These are phyloP conservation scores for Strongylocentrotus purpuratus DNA, from an alignment of 35 echinoderm and acorn worm species.

Conservation along the genomic window DNA sequence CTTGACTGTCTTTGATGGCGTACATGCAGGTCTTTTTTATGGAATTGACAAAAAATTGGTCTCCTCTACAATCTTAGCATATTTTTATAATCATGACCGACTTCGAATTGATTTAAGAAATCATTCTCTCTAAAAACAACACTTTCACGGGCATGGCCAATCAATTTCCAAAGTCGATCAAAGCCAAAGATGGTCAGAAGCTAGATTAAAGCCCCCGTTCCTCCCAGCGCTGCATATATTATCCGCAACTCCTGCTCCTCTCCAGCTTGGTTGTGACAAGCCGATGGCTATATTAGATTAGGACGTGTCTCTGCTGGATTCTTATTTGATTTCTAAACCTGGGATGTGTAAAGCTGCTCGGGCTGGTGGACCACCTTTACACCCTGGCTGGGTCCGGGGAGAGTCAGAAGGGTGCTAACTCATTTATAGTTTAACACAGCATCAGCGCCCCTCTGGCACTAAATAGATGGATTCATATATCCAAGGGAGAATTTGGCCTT, in stretches of 20 bases:
- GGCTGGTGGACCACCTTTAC: neutral
- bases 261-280: neutral
- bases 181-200: neutral
- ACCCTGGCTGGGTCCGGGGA: neutral
- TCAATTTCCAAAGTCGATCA: neutral
- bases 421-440: too few species aligned
- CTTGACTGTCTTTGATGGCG: too few species aligned
- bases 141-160: neutral
- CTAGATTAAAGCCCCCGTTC: neutral
- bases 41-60: too few species aligned
- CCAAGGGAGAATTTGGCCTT: neutral
- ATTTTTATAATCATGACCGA: too few species aligned
- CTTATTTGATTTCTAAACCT: neutral
- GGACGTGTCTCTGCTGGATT: neutral
- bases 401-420: too few species aligned
- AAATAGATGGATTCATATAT: neutral
- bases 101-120: too few species aligned
- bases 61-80: too few species aligned
- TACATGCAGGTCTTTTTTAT: too few species aligned
- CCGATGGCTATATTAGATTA: constrained; percentile 3
- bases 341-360: neutral
- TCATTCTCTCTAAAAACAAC: too few species aligned
- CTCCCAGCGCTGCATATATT: neutral
- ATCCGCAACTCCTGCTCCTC: neutral
- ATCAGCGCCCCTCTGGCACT: too few species aligned